phyloP scores from a whole-genome alignment of 2,113 vertebrate genomes.

The Carettochelys insculpta region DNA sequence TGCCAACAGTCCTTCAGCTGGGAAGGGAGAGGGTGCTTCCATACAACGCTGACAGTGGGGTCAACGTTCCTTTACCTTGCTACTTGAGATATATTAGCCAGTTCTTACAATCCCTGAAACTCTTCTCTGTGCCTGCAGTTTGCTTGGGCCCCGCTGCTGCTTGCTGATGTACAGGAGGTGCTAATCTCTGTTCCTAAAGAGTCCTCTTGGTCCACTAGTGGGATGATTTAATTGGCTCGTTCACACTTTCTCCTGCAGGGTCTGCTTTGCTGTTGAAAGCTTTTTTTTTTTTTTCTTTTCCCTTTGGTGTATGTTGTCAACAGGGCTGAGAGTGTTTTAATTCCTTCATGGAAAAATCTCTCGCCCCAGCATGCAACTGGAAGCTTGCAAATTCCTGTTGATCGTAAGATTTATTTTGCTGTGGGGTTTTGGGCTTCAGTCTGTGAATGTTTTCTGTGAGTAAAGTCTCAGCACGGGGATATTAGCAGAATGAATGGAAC shows the following conservation, averaged over 20 bases:
- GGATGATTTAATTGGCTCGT: slow-evolving; percentile 68
- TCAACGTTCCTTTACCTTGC: neutral
- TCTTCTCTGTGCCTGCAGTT: neutral
- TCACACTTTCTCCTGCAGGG: slow-evolving; percentile 61
- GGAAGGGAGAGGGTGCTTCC: neutral
- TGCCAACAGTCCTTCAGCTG: neutral
- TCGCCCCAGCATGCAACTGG: neutral
- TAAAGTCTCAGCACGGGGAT: slow-evolving; percentile 6
- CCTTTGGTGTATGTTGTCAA: slow-evolving; percentile 30
- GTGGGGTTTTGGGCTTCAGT: slow-evolving; percentile 13
- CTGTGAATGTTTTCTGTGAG: neutral
- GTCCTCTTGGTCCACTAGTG: slow-evolving; percentile 62
- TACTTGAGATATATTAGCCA: neutral
- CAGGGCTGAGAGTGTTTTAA: slow-evolving; percentile 39
- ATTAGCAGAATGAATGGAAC: neutral
- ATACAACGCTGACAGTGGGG: neutral
- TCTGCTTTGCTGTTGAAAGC: slow-evolving; percentile 32
- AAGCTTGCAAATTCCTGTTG: slow-evolving; percentile 9
- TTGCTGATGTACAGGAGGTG: slow-evolving; percentile 45
- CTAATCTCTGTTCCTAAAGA: slow-evolving; percentile 65
- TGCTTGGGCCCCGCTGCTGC: neutral
- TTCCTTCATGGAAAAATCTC: slow-evolving; percentile 20
- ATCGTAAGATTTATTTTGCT: neutral
- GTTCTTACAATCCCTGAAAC: neutral
- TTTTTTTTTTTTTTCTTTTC: neutral